Conservation (phyloP, 1,140 invertebrate species). For the Lithobius niger region DNA sequence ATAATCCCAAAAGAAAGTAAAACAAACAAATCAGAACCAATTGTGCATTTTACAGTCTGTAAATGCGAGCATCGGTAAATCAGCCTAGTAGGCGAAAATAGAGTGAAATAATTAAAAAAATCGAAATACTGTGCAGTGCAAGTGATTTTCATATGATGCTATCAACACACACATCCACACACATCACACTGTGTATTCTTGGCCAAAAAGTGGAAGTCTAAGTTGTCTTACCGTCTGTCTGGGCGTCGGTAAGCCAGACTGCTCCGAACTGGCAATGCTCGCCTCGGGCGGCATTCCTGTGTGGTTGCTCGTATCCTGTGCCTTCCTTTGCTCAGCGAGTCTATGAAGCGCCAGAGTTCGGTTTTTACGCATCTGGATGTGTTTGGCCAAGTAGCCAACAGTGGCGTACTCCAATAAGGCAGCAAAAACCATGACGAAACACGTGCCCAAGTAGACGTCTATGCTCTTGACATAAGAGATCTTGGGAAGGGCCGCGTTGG, state of each 20-base stretch:
- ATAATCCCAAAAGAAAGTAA: too few species aligned
- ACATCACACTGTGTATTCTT: too few species aligned
- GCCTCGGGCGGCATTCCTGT: slow-evolving; percentile 9
- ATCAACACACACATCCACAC: too few species aligned
- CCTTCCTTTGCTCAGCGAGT: slow-evolving; percentile 75
- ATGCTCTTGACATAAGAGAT: slow-evolving; percentile 98
- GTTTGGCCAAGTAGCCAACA: slow-evolving; percentile 87
- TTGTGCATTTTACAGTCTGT: too few species aligned
- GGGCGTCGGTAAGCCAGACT: slow-evolving; percentile 52
- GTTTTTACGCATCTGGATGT: slow-evolving; percentile 88
- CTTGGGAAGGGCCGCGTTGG: slow-evolving; percentile 93
- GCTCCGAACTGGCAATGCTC: slow-evolving; percentile 31
- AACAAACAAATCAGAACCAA: too few species aligned
- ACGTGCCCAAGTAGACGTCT: slow-evolving; percentile 93
- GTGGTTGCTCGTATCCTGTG: slow-evolving; percentile 13
- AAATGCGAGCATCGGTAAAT: too few species aligned
- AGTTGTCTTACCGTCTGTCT: slow-evolving; percentile 53
- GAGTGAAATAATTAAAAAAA: too few species aligned
- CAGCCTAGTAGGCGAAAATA: too few species aligned
- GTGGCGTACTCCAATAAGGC: slow-evolving; percentile 87
- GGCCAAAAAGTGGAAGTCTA: not conserved
- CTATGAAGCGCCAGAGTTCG: slow-evolving; percentile 73
- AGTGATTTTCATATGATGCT: too few species aligned
- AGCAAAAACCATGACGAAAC: slow-evolving; percentile 96
- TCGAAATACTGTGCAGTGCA: too few species aligned